A percentile compares a stretch with the other conserved stretches of the same genome.
phyloP scores from a whole-genome alignment of 2,113 vertebrate species.

The Elephantulus edwardii region DNA sequence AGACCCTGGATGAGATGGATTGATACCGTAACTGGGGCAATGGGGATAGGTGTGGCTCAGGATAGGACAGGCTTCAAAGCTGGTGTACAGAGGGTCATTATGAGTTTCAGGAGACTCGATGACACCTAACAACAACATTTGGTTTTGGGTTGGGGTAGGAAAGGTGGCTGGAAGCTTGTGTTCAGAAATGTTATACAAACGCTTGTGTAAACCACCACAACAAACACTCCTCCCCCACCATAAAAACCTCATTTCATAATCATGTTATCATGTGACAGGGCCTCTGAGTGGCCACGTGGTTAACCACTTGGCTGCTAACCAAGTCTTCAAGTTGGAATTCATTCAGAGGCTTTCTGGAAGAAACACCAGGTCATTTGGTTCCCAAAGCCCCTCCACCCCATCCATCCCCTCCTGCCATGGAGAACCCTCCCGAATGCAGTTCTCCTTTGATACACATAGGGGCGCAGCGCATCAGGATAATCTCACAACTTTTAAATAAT shows the following conservation, averaged over 20 bases:
- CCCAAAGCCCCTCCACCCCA: too few relatives aligned
- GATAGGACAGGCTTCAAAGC: too few relatives aligned
- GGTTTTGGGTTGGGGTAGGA: background rate
- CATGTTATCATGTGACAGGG: background rate
- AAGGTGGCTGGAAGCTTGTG: background rate
- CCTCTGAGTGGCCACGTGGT: background rate
- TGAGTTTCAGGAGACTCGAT: too few relatives aligned
- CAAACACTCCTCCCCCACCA: background rate
- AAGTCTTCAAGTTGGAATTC: background rate
- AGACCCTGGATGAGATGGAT: too few relatives aligned
- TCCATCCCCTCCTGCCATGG: too few relatives aligned
- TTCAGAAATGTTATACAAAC: background rate
- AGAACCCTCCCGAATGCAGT: background rate
- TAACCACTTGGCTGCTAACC: background rate
- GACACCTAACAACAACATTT: too few relatives aligned
- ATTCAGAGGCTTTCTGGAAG: background rate
- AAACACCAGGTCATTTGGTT: background rate
- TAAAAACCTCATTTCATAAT: background rate
- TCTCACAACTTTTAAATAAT: background rate
- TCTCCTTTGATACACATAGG: background rate
- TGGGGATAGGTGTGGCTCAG: too few relatives aligned
- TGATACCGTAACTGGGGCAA: too few relatives aligned
- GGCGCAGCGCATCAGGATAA: background rate
- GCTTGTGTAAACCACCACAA: background rate
- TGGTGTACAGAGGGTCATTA: too few relatives aligned